These are phyloP conservation scores for Xanthorhoe spadicearia DNA, from an alignment of 2,888 invertebrate species.

Conservation along the genomic window DNA sequence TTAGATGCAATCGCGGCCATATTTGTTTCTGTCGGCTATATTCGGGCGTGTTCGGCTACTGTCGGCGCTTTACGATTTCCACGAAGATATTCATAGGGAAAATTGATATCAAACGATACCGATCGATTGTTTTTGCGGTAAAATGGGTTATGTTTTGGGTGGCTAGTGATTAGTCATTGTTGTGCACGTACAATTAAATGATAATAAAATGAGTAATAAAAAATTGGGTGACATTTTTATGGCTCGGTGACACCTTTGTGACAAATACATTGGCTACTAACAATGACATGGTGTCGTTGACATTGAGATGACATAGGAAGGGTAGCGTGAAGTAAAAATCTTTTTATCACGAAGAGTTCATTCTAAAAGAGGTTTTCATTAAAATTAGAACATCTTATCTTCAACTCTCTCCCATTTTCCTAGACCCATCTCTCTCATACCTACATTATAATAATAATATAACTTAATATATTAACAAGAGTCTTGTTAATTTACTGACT, in stretches of 20 bases:
- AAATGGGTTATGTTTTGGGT: conserved; percentile 20
- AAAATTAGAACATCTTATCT: too few relatives aligned
- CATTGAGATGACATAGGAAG: background rate
- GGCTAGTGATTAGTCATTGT: conserved; percentile 20
- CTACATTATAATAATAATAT: too few relatives aligned
- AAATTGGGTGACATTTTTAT: background rate
- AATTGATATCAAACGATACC: conserved; percentile 57
- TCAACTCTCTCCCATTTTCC: too few relatives aligned
- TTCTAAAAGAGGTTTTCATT: too few relatives aligned
- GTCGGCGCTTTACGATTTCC: conserved; percentile 68
- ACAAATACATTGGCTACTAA: background rate
- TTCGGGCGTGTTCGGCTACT: conserved; percentile 69
- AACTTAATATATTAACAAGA: too few relatives aligned
- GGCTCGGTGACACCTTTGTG: background rate
- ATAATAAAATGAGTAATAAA: background rate
- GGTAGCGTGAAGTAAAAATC: background rate
- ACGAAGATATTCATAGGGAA: conserved; percentile 68
- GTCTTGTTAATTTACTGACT: background rate
- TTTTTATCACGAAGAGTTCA: too few relatives aligned
- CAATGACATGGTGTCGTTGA: conserved; percentile 1
- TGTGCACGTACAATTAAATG: background rate
- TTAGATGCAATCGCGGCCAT: conserved; percentile 84
- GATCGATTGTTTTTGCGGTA: conserved; percentile 37
- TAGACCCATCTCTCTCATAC: too few relatives aligned
- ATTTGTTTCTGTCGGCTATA: conserved; percentile 62